Conservation (phyloP, 2,888 invertebrate species). For the Amiota minor region DNA sequence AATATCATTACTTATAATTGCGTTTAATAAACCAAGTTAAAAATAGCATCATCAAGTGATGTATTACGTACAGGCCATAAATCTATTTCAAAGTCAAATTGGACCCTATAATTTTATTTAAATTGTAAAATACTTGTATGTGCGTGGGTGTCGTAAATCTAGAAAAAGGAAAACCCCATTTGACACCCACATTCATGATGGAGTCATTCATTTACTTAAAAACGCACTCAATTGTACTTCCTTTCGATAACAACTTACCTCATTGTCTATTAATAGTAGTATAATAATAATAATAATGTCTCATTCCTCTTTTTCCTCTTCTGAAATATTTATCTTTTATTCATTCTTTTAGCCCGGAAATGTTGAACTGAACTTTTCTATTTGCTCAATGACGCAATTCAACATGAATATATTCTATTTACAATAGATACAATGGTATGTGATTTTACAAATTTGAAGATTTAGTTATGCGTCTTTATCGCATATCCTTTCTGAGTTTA, state of each 20-base stretch:
- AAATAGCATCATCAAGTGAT: neutral
- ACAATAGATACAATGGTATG: no score
- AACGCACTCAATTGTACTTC: constrained; percentile 8
- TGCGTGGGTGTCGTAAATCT: no score
- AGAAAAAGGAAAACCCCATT: no score
- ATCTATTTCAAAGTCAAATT: no score
- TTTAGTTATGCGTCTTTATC: constrained; percentile 1
- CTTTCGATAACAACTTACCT: neutral
- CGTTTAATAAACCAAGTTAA: constrained; percentile 21
- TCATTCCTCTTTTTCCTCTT: no score
- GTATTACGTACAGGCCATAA: no score
- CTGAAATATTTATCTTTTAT: no score
- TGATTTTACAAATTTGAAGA: constrained; percentile 9
- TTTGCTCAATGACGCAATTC: constrained; percentile 14
- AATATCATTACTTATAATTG: neutral
- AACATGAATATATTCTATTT: neutral
- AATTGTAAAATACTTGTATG: no score
- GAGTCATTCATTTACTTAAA: neutral
- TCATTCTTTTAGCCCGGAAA: no score
- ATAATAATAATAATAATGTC: no score
- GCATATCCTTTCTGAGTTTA: neutral
- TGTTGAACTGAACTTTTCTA: neutral
- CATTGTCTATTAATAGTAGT: constrained; percentile 15
- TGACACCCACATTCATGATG: no score
- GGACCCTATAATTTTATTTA: no score